Conservation (phyloP, 1,140 invertebrate genomes). For the Chironomus tepperi region DNA sequence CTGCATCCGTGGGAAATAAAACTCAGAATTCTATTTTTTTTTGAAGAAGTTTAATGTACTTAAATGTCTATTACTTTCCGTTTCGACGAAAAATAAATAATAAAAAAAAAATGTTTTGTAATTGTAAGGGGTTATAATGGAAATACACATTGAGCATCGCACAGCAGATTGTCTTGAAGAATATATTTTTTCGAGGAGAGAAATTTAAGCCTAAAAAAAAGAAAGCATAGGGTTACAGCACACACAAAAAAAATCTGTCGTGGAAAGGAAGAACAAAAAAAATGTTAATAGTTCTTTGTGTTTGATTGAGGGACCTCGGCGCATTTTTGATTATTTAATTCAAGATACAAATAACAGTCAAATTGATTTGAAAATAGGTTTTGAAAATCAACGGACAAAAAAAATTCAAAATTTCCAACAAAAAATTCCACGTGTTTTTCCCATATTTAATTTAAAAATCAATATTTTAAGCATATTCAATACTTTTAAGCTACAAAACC, state of each 20-base stretch:
- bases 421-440: background rate
- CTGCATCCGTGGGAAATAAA: constrained; percentile 18
- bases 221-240: background rate
- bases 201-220: background rate
- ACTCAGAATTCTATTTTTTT: too few species aligned
- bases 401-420: background rate
- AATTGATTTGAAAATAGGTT: too few species aligned
- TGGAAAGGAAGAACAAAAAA: background rate
- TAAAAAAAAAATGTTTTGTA: constrained; percentile 17
- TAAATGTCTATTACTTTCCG: constrained; percentile 23
- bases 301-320: too few species aligned
- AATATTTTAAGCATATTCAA: too few species aligned
- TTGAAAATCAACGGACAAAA: too few species aligned
- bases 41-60: constrained; percentile 20
- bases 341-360: too few species aligned
- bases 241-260: background rate
- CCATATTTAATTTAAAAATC: too few species aligned
- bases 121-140: constrained; percentile 16
- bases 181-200: too few species aligned
- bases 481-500: too few species aligned
- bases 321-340: too few species aligned
- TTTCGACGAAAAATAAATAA: constrained; percentile 19
- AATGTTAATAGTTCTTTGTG: background rate
- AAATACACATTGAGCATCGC: background rate
- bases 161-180: constrained; percentile 4